These are phyloP conservation scores for Heliconius nattereri DNA, from an alignment of 1,140 invertebrate genomes.

Conservation along the genomic window DNA sequence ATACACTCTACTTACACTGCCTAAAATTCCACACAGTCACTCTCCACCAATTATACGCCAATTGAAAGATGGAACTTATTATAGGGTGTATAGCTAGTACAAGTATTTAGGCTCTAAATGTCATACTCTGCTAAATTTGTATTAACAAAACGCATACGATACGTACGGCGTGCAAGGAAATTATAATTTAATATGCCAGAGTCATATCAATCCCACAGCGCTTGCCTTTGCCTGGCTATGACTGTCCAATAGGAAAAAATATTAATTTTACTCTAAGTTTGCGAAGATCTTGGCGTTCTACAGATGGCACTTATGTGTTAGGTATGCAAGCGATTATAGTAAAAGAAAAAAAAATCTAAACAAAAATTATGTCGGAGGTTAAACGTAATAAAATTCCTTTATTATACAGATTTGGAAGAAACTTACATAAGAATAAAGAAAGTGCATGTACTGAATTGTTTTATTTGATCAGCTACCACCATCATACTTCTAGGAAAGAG, in stretches of 20 bases:
- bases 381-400: neutral
- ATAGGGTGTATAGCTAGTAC: neutral
- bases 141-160: neutral
- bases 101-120: neutral
- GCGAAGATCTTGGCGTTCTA: too few species aligned
- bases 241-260: too few species aligned
- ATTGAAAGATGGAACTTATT: neutral
- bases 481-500: neutral
- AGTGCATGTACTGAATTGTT: neutral
- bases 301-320: too few species aligned
- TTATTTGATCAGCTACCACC: neutral
- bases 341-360: too few species aligned
- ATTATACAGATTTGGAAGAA: neutral
- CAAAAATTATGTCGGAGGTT: too few species aligned
- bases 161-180: neutral
- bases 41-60: neutral
- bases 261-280: too few species aligned
- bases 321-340: too few species aligned
- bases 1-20: neutral
- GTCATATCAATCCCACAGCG: too few species aligned
- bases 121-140: neutral
- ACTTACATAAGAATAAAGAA: neutral
- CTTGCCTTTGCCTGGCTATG: too few species aligned
- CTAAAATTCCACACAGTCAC: neutral
- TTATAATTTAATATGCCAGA: too few species aligned